Evolutionary conservation across 2,113 vertebrate genomes (phyloP).

Genomic region (Lonchura striata): DNA sequence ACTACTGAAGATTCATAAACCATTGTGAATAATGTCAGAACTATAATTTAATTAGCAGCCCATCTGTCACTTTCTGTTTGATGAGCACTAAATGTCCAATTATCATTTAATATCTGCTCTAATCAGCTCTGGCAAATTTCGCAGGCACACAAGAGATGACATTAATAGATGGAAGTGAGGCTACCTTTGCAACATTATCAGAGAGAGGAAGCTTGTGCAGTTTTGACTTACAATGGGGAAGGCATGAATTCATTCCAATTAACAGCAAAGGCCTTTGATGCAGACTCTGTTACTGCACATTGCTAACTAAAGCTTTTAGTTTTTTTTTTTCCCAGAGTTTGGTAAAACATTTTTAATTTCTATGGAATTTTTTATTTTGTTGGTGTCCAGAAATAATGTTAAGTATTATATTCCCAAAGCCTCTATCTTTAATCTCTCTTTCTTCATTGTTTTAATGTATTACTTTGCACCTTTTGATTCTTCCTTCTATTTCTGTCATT

Average conservation of each 20-base stretch:
- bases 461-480: neutral
- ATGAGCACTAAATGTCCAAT: constrained; percentile 99
- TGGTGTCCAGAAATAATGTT: neutral
- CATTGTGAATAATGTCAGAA: constrained; percentile 92
- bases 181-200: constrained; percentile 74
- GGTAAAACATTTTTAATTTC: neutral
- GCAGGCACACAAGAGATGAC: constrained; percentile 81
- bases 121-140: constrained; percentile 99
- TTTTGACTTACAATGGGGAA: constrained; percentile 61
- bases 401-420: neutral
- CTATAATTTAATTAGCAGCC: constrained; percentile 98
- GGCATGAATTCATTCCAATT: constrained; percentile 68
- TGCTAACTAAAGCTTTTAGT: constrained; percentile 3
- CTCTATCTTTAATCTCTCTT: neutral
- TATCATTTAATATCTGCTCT: constrained; percentile 99
- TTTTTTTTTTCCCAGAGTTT: neutral
- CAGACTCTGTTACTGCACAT: neutral
- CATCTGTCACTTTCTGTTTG: constrained; percentile 99
- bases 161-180: constrained; percentile 81
- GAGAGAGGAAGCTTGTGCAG: constrained; percentile 48
- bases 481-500: neutral
- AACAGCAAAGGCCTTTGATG: constrained; percentile 36
- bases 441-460: neutral
- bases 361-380: neutral
- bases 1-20: constrained; percentile 80